A percentile compares a stretch with the other conserved stretches of the same genome.
Conservation (phyloP, 2,888 invertebrate genomes). For the Ametastegia equiseti region DNA sequence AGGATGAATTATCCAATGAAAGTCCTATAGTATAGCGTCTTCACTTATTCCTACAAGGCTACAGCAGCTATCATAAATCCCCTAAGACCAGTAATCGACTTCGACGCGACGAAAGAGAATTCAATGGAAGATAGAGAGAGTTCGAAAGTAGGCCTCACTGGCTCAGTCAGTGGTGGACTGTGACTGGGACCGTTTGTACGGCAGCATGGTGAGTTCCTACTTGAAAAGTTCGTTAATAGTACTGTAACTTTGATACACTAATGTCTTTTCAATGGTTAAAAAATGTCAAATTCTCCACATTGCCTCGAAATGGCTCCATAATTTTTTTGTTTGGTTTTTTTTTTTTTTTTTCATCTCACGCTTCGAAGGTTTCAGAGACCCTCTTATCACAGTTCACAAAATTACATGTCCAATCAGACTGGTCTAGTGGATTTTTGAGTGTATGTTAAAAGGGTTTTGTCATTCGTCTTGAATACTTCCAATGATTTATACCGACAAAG, state of each 20-base stretch:
- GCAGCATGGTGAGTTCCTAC: conserved; percentile 71
- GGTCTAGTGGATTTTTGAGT: not conserved
- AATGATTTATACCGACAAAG: not conserved
- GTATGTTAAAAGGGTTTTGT: not conserved
- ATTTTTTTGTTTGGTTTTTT: not conserved
- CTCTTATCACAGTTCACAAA: not conserved
- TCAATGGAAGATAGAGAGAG: conserved; percentile 69
- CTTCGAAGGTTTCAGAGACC: not conserved
- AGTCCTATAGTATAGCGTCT: conserved; percentile 33
- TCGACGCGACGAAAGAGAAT: conserved; percentile 60
- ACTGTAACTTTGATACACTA: not conserved
- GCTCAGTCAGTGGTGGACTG: conserved; percentile 73
- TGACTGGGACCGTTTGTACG: conserved; percentile 71
- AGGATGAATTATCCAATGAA: conserved; percentile 36
- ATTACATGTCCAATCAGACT: not conserved
- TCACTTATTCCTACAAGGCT: conserved; percentile 33
- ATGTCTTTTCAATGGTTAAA: not conserved
- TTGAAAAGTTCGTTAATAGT: conserved; percentile 25
- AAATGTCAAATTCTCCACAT: not conserved
- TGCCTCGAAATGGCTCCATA: not conserved
- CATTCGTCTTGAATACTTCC: not conserved
- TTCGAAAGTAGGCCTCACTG: conserved; percentile 74
- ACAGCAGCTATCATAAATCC: conserved; percentile 36
- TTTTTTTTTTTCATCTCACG: not conserved
- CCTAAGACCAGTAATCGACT: conserved; percentile 37